Percentiles rank a stretch among this genome's conserved stretches.
phyloP scores from a whole-genome alignment of 2,113 vertebrate genomes.

The Euleptes europaea region DNA sequence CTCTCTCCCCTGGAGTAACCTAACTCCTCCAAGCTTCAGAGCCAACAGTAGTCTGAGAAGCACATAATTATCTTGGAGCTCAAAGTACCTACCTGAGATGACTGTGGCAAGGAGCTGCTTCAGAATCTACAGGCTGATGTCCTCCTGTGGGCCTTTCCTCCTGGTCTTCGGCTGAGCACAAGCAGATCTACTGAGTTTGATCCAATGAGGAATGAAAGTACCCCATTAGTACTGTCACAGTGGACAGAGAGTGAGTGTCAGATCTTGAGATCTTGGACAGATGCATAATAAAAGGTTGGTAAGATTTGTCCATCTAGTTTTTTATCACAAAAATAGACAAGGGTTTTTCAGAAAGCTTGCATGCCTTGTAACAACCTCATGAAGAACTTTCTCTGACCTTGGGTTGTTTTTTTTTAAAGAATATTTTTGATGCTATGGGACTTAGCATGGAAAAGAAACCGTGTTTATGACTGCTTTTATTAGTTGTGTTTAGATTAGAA shows the following conservation, averaged over 20 bases:
- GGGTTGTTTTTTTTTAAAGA: not conserved
- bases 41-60: not conserved
- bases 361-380: accelerated
- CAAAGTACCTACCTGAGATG: accelerated
- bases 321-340: accelerated
- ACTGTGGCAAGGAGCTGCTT: not conserved
- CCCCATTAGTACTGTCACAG: accelerated
- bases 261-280: not conserved
- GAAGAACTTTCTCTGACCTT: not conserved
- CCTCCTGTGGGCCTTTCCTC: not conserved
- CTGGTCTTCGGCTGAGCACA: not conserved
- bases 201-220: not conserved
- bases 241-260: accelerated
- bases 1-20: not conserved
- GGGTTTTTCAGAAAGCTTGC: not conserved
- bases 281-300: accelerated
- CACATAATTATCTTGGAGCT: not conserved
- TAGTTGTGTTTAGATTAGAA: not conserved
- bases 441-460: not conserved
- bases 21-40: not conserved
- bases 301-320: not conserved
- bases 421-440: slow-evolving; percentile 18
- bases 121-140: not conserved
- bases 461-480: not conserved
- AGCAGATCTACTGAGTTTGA: not conserved